Base-by-base conservation (phyloP, 2,113 vertebrate genomes). In the Galeopterus variegatus region DNA sequence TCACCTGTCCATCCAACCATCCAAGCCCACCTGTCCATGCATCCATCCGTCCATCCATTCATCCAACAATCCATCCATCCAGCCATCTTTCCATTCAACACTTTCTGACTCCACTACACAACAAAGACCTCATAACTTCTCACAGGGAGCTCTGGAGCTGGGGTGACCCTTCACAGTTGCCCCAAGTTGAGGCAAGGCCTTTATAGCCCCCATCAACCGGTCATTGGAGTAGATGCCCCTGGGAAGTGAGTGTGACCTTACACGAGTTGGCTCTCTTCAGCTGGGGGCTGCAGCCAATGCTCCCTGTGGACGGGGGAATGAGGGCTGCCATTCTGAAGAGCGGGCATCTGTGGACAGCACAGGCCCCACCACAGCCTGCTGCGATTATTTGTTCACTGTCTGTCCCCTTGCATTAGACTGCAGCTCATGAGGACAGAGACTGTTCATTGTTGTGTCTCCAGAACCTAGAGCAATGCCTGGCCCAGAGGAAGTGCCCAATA, bases 401-500 rank as follows among this genome's bases (percentile, higher is more conserved):
- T 54, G 19, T 12, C 33, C 24, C 12, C 13, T 24, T 36, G 45
- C 26, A 10, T 8, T 19, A 10, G 26, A 31, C 48, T 0, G 36
- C 26, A 45, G 28, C 50, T 28, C 24, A 1, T 24, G 75, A 69
- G 18, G 50, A 56, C 62, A 58, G 33, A 80, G 52, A 14, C 28
- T 52, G 14, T 33, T 76, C 21, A 4, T 41, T 24, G 33, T 15
- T 52, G 6, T 31, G 31, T 54, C 67, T 11, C 0, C 26, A 50
- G 54, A 79, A 48, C 56, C 79, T 23, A 0, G 64, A 17, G 24
- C 8, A 8, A n/a, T 28, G 48, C 12, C 89, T 12, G 48, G 3
- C 36, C 60, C n/a, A 8, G 5, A 45, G 5, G 3, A 10, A 4
- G 3, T 6, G 11, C 24, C 8, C 73, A 26, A 3, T 3, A 3